Base-by-base conservation (phyloP, 1,140 invertebrate genomes). In the Dryas iulia region DNA sequence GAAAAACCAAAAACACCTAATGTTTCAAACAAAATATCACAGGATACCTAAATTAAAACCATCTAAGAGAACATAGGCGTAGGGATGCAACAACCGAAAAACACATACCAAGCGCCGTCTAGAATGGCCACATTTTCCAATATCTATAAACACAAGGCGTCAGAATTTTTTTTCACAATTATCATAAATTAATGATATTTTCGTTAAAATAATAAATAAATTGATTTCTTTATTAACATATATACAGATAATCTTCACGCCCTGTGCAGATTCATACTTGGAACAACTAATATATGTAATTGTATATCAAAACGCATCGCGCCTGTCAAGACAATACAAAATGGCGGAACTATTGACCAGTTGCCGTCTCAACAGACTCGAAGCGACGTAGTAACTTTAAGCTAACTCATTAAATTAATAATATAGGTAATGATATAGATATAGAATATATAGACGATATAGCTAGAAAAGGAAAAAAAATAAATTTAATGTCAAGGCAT, bases 401-500 rank as follows among this genome's bases (percentile, higher is more conserved):
- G 18, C 39, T 47, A 47, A 47, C 39, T 30, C 25, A 58, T 58
- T 28, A 28, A n/a, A n/a, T 6, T 28, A 30, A 58, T 8, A 53
- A 47, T 21, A 53, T 21, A 28, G 26, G 26, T 47, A 47, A 21
- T 21, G 39, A 47, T 18, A 47, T 47, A 28, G 12, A 71, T 47
- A 62, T 53, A 61, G 25, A 47, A 71, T 71, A 66, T 54, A 67
- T 58, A 57, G 23, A 65, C 30, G 14, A 65, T 58, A 64, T 70
- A 63, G 56, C 59, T 63, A 69, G 63, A 57, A 63, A 63, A 57
- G 14, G 33, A 57, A 69, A 33, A 23, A 63, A 68, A 66, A 70
- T 71, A 76, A 77, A 58, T 63, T 62, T 56, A 74, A 68, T 65
- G 30, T 68, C 67, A 77, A 74, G 73, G 76, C 76, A 77, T 71